Evolutionary conservation across 2,797 vertebrate genomes (phyloP).

Genomic region (Tolypeutes matacus): DNA sequence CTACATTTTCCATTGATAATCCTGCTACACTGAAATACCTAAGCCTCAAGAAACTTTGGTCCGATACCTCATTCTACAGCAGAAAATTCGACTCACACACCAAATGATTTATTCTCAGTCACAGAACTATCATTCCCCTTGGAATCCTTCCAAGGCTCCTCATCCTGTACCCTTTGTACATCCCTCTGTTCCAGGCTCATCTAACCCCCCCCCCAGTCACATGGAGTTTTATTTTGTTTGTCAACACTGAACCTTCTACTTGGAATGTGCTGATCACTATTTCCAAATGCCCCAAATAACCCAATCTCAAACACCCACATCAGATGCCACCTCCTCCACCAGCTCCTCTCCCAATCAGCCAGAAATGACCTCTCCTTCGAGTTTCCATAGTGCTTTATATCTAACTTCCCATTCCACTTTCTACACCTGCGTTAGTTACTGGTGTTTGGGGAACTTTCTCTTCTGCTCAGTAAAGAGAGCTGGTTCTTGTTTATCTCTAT

Average conservation of each 20-base stretch:
- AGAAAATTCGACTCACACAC: neutral
- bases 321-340: neutral
- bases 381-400: neutral
- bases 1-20: neutral
- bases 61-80: neutral
- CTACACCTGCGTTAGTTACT: neutral
- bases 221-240: neutral
- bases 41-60: neutral
- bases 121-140: neutral
- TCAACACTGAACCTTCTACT: neutral
- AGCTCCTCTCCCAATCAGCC: neutral
- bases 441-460: slow-evolving; percentile 14
- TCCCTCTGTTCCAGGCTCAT: neutral
- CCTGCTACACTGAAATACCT: neutral
- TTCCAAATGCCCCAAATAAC: slow-evolving; percentile 21
- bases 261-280: neutral
- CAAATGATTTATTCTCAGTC: neutral
- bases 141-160: neutral
- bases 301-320: neutral
- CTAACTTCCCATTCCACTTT: neutral
- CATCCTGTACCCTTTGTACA: neutral
- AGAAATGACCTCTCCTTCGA: neutral
- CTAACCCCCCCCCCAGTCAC: neutral
- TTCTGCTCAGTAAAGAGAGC: accelerated
- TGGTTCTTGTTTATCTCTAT: slow-evolving; percentile 20